Evolutionary conservation across 2,888 invertebrate genomes (phyloP), one percentile per base, ranked within the genome.

Genomic region (Tenthredo livida): DNA sequence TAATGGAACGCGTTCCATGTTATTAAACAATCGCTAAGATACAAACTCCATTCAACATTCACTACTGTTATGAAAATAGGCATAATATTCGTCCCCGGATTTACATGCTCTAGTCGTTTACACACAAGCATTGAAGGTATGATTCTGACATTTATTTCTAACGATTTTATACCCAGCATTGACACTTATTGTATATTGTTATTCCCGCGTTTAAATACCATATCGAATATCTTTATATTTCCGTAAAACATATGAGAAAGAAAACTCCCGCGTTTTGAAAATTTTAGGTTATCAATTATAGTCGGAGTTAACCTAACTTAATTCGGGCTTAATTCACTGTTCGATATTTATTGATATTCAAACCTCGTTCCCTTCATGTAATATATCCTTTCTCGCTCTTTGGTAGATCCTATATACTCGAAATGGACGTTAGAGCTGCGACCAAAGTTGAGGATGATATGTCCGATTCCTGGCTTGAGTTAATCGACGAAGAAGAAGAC

Each of bases 401-500:
- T 10, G 75, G 5, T 5, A 47, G 10, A 75, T 75, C 15, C n/a
- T 25, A 25, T 12, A 43, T 25, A 15, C 6, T 29, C n/a, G 29
- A n/a, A 25, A 80, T 80, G 80, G 65, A 80, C n/a, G 61, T 58
- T 6, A 80, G 17, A 25, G 61, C 80, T 12, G 37, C 40, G 10
- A 25, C 40, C 12, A 37, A 80, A 40, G 80, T 80, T 25, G 65
- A 80, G 43, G 80, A 80, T 5, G 43, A 80, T 1, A 80, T 80
- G 61, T 61, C 80, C 3, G 10, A 80, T 10, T 21, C 61, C n/a
- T 80, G 65, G 65, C 17, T 80, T 17, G 61, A 61, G 5, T 40
- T 80, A 17, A 40, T 65, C n/a, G 40, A 80, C 33, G 58, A 80
- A 80, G 89, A 90, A 43, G 90, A 90, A 21, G 89, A 91, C 84